Base-by-base conservation (phyloP, 2,888 invertebrate species). In the Drosophila vallismaia region DNA sequence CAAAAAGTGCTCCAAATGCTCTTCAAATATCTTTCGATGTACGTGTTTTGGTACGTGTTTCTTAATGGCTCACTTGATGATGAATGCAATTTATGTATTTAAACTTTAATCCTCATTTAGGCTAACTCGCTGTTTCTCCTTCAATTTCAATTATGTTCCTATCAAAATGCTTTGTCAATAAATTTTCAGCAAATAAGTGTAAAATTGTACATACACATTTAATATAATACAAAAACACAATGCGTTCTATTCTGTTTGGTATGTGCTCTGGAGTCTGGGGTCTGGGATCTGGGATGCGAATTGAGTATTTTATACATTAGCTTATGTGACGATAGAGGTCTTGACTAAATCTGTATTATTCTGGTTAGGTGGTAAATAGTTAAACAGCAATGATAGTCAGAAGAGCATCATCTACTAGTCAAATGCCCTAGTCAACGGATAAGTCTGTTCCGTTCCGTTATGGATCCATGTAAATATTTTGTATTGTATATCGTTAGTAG, bases 301-400 rank as follows among this genome's bases (percentile, higher is more conserved):
- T 81, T 81, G 87, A 81, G 87, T 81, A 87, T 81, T 85, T 76
- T 84, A 79, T 75, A 75, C 68, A 72, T 71, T 86, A 59, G 62
- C 57, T 71, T 57, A 75, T 75, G 57, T 71, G 51, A 58, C 66
- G 69, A 64, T 60, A 40, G 40, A 19, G 38, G 56, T 64, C 36
- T 49, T 60, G 33, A 46, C 44, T 38, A 29, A 44, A 44, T 68
- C 55, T 48, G 49, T 53, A 44, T 54, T 63, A 40, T 62, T 49
- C 49, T 51, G 52, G 46, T 67, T 81, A 85, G 82, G 82, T 87
- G 82, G 82, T 82, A 82, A 82, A 76, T 82, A 85, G 82, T 82
- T 82, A 79, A 79, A 85, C 86, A 82, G 76, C 81, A 84, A 78
- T 81, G 87, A 87, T 81, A 87, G 87, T 81, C 83, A 71, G 70